Evolutionary conservation across 2,113 vertebrate genomes (phyloP).

Genomic region (Tretioscincus oriximinensis): DNA sequence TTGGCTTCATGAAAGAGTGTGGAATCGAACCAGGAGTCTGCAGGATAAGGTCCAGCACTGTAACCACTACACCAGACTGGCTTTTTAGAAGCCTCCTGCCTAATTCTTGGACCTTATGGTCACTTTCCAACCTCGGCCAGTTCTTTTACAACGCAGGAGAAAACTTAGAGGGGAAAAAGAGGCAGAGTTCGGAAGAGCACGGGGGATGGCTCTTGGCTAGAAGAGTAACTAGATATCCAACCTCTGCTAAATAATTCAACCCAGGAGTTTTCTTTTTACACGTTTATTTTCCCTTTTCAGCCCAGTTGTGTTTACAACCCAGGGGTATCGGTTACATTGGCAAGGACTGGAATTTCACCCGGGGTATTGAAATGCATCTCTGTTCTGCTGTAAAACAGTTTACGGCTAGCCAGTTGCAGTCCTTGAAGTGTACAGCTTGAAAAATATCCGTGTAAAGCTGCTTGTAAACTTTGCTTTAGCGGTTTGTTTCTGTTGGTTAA

Average conservation of each 20-base stretch:
- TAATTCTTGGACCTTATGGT: too few relatives aligned
- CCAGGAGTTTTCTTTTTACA: constrained; percentile 19
- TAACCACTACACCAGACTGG: too few relatives aligned
- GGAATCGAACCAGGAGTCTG: too few relatives aligned
- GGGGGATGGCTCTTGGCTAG: constrained; percentile 24
- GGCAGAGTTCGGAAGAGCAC: too few relatives aligned
- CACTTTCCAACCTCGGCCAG: background rate
- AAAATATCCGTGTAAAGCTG: background rate
- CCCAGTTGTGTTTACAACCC: constrained; percentile 60
- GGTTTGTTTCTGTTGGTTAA: too few relatives aligned
- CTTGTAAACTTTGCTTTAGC: background rate
- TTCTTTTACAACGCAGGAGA: background rate
- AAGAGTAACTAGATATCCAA: constrained; percentile 49
- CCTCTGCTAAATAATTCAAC: constrained; percentile 71
- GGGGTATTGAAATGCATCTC: constrained; percentile 54
- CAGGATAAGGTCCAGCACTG: too few relatives aligned
- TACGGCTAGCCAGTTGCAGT: background rate
- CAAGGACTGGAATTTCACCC: constrained; percentile 72
- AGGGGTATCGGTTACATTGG: constrained; percentile 53
- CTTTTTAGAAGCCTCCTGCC: too few relatives aligned
- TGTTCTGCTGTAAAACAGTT: constrained; percentile 4
- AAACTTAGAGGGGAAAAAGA: background rate
- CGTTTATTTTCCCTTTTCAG: constrained; percentile 50
- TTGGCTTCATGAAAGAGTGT: too few relatives aligned
- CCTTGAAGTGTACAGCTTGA: background rate